These are phyloP conservation scores for Periophthalmus modestus DNA, from an alignment of 2,113 vertebrate species.

Conservation along the genomic window DNA sequence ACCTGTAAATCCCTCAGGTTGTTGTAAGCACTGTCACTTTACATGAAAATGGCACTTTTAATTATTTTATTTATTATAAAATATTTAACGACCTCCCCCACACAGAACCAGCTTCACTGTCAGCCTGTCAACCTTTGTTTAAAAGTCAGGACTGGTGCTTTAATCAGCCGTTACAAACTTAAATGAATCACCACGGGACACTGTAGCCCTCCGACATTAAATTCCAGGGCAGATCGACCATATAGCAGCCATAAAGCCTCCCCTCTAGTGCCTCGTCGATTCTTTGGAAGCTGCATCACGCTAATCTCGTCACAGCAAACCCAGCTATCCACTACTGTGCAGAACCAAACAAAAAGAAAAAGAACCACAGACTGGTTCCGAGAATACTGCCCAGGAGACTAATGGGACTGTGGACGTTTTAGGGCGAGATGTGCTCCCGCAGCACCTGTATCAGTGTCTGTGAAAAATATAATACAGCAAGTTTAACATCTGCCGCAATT, in stretches of 20 bases:
- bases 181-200: slow-evolving; percentile 63
- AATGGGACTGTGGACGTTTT: slow-evolving; percentile 42
- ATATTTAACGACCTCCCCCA: slow-evolving; percentile 16
- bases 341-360: slow-evolving; percentile 23
- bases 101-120: slow-evolving; percentile 44
- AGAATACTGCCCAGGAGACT: slow-evolving; percentile 27
- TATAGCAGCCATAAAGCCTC: slow-evolving; percentile 42
- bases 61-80: slow-evolving; percentile 29
- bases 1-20: neutral
- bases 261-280: slow-evolving; percentile 33
- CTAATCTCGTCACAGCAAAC: slow-evolving; percentile 58
- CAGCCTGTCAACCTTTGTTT: slow-evolving; percentile 54
- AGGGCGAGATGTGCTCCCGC: slow-evolving; percentile 34
- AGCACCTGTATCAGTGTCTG: slow-evolving; percentile 36
- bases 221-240: slow-evolving; percentile 42
- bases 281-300: slow-evolving; percentile 38
- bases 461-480: slow-evolving; percentile 5
- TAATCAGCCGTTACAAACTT: slow-evolving; percentile 61
- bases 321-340: slow-evolving; percentile 49
- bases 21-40: neutral
- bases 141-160: slow-evolving; percentile 49
- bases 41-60: neutral
- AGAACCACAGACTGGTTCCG: slow-evolving; percentile 26
- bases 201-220: slow-evolving; percentile 39
- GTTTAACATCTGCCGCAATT: slow-evolving; percentile 2